These are phyloP conservation scores for Pampusana beccarii DNA, from an alignment of 2,113 vertebrate species.

Conservation along the genomic window DNA sequence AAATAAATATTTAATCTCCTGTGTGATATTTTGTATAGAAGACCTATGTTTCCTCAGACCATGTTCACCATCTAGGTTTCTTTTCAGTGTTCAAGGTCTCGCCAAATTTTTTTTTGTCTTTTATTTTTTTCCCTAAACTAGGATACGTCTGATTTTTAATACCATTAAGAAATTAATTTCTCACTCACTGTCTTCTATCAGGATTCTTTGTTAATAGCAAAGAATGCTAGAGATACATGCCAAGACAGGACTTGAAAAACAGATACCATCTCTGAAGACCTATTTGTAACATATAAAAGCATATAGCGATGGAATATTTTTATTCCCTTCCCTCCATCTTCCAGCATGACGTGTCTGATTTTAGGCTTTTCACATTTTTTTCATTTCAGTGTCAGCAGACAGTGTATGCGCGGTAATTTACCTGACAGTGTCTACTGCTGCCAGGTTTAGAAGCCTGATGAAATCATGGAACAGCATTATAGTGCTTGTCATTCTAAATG, in stretches of 20 bases:
- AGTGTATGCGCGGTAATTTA: conserved; percentile 62
- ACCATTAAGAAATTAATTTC: not conserved
- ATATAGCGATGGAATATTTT: not conserved
- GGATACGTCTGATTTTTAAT: not conserved
- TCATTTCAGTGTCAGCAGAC: conserved; percentile 32
- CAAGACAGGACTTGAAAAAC: not conserved
- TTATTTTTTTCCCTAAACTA: accelerated
- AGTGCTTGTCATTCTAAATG: conserved; percentile 71
- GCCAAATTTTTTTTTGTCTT: not conserved
- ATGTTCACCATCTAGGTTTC: not conserved
- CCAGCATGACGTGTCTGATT: conserved; percentile 24
- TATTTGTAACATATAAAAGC: not conserved
- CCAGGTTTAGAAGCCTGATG: conserved; percentile 66
- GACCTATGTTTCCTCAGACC: not conserved
- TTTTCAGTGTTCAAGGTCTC: not conserved
- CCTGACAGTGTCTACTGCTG: conserved; percentile 41
- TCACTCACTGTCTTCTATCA: not conserved
- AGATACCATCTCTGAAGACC: not conserved
- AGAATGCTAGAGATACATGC: not conserved
- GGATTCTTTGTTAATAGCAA: not conserved
- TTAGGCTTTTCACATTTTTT: conserved; percentile 56
- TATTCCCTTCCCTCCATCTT: not conserved
- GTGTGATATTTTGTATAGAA: not conserved
- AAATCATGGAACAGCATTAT: conserved; percentile 50
- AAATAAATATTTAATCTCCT: not conserved